Conservation (phyloP, 2,888 invertebrate genomes). For the Amphiduros pacificus region DNA sequence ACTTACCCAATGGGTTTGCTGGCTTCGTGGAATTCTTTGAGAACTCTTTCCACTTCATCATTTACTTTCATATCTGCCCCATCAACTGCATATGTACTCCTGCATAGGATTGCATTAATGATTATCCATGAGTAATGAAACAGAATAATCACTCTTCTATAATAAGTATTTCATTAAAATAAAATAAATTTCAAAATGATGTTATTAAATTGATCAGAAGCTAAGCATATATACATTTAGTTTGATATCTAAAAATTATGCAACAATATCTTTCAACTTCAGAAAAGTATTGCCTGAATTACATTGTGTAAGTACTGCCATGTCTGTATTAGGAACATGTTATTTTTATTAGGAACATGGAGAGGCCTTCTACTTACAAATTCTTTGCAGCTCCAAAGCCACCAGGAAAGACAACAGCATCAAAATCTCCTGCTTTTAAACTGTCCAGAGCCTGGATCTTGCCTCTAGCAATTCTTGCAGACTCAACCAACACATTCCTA, state of each 20-base stretch:
- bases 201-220: too few species aligned
- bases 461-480: slow-evolving; percentile 64
- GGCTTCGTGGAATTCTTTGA: slow-evolving; percentile 62
- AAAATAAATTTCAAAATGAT: too few species aligned
- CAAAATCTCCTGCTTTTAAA: slow-evolving; percentile 58
- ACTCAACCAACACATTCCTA: slow-evolving; percentile 64
- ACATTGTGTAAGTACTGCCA: too few species aligned
- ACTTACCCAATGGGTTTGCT: slow-evolving; percentile 64
- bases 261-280: too few species aligned
- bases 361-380: slow-evolving; percentile 64
- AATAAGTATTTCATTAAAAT: too few species aligned
- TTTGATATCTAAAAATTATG: too few species aligned
- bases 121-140: too few species aligned
- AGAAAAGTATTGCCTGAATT: too few species aligned
- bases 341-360: too few species aligned
- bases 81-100: slow-evolving; percentile 64
- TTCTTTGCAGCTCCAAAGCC: slow-evolving; percentile 67
- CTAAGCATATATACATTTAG: too few species aligned
- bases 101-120: slow-evolving; percentile 36
- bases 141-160: too few species aligned
- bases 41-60: slow-evolving; percentile 60
- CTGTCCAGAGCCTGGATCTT: slow-evolving; percentile 57
- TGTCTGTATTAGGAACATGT: too few species aligned
- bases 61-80: slow-evolving; percentile 61
- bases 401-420: slow-evolving; percentile 66